These are phyloP conservation scores for Aurelia aurita DNA, from an alignment of 30 jellyfish, hydroid and myxozoan genomes.

Conservation along the genomic window DNA sequence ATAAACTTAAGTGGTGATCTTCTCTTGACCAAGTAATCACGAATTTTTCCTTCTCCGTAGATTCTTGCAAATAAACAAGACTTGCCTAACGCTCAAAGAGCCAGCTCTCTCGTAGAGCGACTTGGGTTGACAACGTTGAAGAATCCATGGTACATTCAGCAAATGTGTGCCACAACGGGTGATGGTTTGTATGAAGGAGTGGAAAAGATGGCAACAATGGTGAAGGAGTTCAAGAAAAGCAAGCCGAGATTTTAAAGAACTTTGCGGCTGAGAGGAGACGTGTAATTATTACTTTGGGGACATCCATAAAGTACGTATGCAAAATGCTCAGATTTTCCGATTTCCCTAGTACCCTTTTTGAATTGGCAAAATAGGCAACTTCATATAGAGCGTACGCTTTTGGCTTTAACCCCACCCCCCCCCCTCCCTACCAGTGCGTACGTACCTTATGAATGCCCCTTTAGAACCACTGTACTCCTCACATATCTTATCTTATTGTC, in stretches of 20 bases:
- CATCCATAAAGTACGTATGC: neutral
- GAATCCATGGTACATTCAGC: constrained; percentile 90
- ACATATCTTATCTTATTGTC: too few relatives aligned
- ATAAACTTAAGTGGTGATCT: too few relatives aligned
- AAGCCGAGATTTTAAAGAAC: neutral
- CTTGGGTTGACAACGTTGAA: constrained; percentile 59
- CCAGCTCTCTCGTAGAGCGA: constrained; percentile 53
- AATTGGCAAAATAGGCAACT: too few relatives aligned
- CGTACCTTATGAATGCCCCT: too few relatives aligned
- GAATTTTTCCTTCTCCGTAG: constrained; percentile 12
- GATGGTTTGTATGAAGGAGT: constrained; percentile 93
- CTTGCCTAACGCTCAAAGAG: constrained; percentile 74
- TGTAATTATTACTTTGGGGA: neutral
- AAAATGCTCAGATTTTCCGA: too few relatives aligned
- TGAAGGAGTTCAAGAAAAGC: constrained; percentile 61
- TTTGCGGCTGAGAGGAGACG: neutral
- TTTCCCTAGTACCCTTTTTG: too few relatives aligned
- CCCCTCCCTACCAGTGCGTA: too few relatives aligned
- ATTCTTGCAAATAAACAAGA: constrained; percentile 90
- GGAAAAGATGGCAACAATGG: constrained; percentile 73
- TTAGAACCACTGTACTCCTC: too few relatives aligned
- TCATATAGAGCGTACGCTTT: too few relatives aligned
- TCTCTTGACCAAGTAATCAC: too few relatives aligned
- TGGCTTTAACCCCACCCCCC: too few relatives aligned
- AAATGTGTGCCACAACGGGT: constrained; percentile 86